Percentiles rank a stretch among this genome's conserved stretches.
phyloP scores from a whole-genome alignment of 2,888 invertebrate genomes.

The Xanthorhoe spadicearia region DNA sequence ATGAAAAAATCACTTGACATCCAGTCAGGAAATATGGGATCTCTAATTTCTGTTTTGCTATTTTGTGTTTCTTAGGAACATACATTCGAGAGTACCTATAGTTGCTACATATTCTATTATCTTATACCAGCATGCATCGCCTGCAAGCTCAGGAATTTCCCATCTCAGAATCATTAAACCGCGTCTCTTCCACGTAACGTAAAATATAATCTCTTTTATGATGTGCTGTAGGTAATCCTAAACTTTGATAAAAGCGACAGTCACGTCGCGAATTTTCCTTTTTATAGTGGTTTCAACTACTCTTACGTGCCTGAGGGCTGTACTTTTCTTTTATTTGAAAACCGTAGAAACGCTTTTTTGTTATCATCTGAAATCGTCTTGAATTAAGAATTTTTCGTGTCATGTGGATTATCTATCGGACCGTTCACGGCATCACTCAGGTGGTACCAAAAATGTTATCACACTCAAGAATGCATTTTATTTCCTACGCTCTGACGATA shows the following conservation, averaged over 20 bases:
- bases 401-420: not conserved
- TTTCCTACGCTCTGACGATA: not conserved
- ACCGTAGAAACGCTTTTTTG: not conserved
- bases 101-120: not conserved
- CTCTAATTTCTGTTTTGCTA: too few relatives aligned
- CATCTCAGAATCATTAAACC: constrained; percentile 8
- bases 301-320: not conserved
- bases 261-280: constrained; percentile 19
- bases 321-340: not conserved
- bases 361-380: not conserved
- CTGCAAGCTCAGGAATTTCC: constrained; percentile 2
- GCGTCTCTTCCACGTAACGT: constrained; percentile 26
- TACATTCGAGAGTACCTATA: too few relatives aligned
- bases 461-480: not conserved
- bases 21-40: too few relatives aligned
- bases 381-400: not conserved
- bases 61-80: too few relatives aligned
- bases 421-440: too few relatives aligned
- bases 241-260: constrained; percentile 60
- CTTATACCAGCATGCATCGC: not conserved
- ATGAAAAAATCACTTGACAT: too few relatives aligned
- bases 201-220: constrained; percentile 45
- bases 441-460: too few relatives aligned
- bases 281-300: constrained; percentile 34
- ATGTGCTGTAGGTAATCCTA: constrained; percentile 50